A percentile compares a stretch with the other conserved stretches of the same genome.
phyloP scores from a whole-genome alignment of 2,797 vertebrate genomes.

The Anomalospiza imberbis region DNA sequence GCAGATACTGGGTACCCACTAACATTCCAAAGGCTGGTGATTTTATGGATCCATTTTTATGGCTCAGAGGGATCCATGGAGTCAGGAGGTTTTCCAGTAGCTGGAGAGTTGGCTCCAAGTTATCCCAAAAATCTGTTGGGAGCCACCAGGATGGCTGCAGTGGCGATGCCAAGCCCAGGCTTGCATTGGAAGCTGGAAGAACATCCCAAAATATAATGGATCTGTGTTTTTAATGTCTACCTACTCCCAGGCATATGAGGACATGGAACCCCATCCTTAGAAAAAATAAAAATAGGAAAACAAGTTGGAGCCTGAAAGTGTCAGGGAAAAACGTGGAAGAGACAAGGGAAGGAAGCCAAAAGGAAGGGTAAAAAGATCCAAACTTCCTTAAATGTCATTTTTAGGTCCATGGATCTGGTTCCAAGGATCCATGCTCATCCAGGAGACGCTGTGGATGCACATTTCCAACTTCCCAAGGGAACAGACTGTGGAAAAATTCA shows the following conservation, averaged over 20 bases:
- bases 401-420: accelerated
- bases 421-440: not conserved
- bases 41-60: accelerated
- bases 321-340: not conserved
- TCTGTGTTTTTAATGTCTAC: not conserved
- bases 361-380: not conserved
- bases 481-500: not conserved
- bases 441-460: accelerated
- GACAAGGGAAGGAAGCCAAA: not conserved
- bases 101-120: not conserved
- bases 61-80: not conserved
- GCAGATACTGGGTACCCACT: not conserved
- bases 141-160: accelerated
- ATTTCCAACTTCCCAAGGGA: not conserved
- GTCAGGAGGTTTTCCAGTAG: not conserved
- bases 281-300: not conserved
- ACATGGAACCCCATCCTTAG: not conserved
- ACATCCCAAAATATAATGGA: not conserved
- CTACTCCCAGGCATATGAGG: not conserved
- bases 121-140: not conserved
- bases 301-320: not conserved
- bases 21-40: not conserved
- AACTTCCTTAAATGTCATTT: accelerated
- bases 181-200: not conserved
- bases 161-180: not conserved